Base-by-base conservation (phyloP, 2,888 invertebrate species). In the Calephelis perditalis region DNA sequence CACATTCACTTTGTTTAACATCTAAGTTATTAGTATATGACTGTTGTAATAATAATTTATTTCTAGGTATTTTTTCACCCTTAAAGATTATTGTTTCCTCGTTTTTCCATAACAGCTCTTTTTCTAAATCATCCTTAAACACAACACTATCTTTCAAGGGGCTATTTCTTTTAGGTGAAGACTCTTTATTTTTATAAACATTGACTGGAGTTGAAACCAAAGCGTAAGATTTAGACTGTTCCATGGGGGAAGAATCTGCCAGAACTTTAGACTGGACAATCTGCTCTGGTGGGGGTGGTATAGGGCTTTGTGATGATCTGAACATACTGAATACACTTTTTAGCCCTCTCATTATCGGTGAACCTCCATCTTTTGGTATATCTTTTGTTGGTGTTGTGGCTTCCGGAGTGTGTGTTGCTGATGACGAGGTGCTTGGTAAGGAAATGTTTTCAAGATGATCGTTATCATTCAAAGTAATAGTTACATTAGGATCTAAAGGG, bases 311-410 rank as follows among this genome's bases (percentile, higher is more conserved):
- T 3, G 89, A 88, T 35, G 88, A 74, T 44, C 86, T 75, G 67
- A 90, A 90, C 80, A 90, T 88, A 62, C 79, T 90, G 0, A 90
- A 70, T 5, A 90, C 87, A 71, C 79, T 84, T 68, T 89, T 89
- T 0, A 90, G 70, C 0, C 90, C 89, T 60, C 90, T 71, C 77
- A 90, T 79, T 36, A 90, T 90, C 0, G 90, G 88, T 45, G 90
- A 90, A 35, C 82, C 81, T 56, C 77, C 80, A 63, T 84, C 81
- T 59, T 82, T 81, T 0, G 74, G 68, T 8, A 79, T 73, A 43
- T 86, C 85, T 63, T 85, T 87, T 3, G 84, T 85, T 10, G 89
- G 89, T 37, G 88, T 86, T 46, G 82, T 86, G 0, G 85, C 84
- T 73, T 86, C 84, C 1, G 88, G 87, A 6, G 89, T 87, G 45